These are phyloP conservation scores for Trichomycterus rosablanca DNA, from an alignment of 2,113 vertebrate genomes.

Conservation along the genomic window DNA sequence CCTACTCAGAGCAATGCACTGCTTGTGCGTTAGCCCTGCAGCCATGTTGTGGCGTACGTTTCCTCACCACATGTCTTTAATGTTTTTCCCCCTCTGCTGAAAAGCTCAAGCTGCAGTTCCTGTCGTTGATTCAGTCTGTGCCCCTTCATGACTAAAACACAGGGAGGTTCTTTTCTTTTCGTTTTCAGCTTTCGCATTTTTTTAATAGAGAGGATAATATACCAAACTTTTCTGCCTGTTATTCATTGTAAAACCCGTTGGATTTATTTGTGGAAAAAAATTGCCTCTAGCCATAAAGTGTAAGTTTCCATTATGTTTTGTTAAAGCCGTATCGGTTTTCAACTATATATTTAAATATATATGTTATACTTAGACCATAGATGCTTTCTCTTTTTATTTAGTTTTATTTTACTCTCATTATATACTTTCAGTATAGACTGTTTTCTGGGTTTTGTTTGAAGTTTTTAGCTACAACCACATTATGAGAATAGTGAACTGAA, in stretches of 20 bases:
- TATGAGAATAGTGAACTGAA: neutral
- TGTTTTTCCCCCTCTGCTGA: conserved; percentile 31
- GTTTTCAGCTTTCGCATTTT: neutral
- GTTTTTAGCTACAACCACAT: neutral
- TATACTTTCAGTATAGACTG: neutral
- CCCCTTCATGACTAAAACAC: too few species aligned
- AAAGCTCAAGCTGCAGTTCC: conserved; percentile 40
- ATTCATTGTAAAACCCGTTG: conserved; percentile 5
- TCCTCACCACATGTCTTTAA: conserved; percentile 50
- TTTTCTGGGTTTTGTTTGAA: neutral
- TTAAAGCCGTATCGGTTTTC: neutral
- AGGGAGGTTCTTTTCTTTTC: conserved; percentile 19
- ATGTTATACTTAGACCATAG: too few species aligned
- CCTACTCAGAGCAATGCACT: too few species aligned
- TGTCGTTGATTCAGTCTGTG: conserved; percentile 44
- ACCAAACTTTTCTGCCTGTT: neutral
- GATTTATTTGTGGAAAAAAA: conserved; percentile 1
- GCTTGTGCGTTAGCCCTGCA: neutral
- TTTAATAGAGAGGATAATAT: neutral
- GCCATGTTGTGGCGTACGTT: conserved; percentile 10
- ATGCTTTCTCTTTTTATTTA: neutral
- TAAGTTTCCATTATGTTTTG: conserved; percentile 43
- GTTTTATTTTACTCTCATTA: neutral
- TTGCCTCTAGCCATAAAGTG: conserved; percentile 19
- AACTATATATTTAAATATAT: too few species aligned